phyloP scores from a whole-genome alignment of 2,888 invertebrate genomes.

The Morpho achilles region DNA sequence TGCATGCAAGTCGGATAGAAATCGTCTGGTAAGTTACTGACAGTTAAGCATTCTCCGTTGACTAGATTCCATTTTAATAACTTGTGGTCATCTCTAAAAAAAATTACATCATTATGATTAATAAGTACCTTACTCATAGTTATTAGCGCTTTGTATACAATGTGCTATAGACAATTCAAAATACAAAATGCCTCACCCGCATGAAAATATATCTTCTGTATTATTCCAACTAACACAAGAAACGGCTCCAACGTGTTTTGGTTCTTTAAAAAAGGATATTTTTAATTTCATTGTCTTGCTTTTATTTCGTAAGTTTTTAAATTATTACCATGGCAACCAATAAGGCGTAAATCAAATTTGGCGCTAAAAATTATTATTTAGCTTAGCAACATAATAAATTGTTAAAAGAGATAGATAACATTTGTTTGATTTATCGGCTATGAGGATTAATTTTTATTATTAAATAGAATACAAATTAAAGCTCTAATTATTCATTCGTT shows the following conservation, averaged over 20 bases:
- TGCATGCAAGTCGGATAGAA: slow-evolving; percentile 95
- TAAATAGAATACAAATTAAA: background rate
- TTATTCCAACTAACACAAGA: slow-evolving; percentile 96
- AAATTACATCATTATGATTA: background rate
- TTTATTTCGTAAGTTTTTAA: slow-evolving; percentile 3
- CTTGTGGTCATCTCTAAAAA: slow-evolving; percentile 92
- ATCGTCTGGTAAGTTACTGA: slow-evolving; percentile 89
- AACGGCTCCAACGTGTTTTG: slow-evolving; percentile 87
- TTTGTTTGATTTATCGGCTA: background rate
- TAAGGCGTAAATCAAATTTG: background rate
- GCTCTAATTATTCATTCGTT: slow-evolving; percentile 7
- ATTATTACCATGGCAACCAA: slow-evolving; percentile 18
- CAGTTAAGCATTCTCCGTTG: slow-evolving; percentile 85
- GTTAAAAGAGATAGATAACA: background rate
- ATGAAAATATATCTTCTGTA: slow-evolving; percentile 95
- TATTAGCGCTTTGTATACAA: no score
- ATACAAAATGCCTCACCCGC: slow-evolving; percentile 81
- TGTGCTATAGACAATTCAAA: background rate
- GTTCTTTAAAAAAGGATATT: slow-evolving; percentile 86
- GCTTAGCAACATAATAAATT: background rate
- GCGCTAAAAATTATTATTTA: background rate
- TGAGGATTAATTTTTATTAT: background rate
- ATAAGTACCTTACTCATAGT: no score
- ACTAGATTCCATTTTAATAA: slow-evolving; percentile 93
- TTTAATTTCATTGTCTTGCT: slow-evolving; percentile 85